Evolutionary conservation across 2,797 vertebrate species (phyloP).

Genomic region (Pyrocephalus nanus): DNA sequence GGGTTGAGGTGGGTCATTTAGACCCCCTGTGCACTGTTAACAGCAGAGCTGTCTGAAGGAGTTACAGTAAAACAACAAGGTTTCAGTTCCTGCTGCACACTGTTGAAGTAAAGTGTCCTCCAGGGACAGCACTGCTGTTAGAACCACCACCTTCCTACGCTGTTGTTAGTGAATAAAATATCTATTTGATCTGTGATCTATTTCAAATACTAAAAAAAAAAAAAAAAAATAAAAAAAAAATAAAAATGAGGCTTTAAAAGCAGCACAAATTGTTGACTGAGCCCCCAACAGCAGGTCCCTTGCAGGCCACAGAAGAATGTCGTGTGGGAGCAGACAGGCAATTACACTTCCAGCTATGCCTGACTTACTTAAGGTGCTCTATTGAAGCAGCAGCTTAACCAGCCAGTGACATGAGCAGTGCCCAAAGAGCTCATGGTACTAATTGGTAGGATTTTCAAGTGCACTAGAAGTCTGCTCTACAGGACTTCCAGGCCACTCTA

Average conservation of each 20-base stretch:
- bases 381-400: background rate
- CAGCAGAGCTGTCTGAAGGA: background rate
- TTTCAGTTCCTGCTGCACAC: background rate
- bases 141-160: background rate
- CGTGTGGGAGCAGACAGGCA: background rate
- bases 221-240: too few species aligned
- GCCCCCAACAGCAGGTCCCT: background rate
- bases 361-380: background rate
- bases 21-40: too few species aligned
- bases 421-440: background rate
- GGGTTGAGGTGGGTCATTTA: rapidly evolving
- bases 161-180: background rate
- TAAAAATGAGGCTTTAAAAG: background rate
- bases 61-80: background rate
- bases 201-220: background rate
- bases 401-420: background rate
- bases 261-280: background rate
- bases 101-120: background rate
- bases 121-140: background rate
- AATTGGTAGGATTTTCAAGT: background rate
- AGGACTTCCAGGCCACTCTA: background rate
- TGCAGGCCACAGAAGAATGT: background rate
- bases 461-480: background rate
- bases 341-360: background rate
- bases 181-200: background rate